Base-by-base conservation (phyloP, 2,113 vertebrate species). In the Cyphomyrus plagiostoma region DNA sequence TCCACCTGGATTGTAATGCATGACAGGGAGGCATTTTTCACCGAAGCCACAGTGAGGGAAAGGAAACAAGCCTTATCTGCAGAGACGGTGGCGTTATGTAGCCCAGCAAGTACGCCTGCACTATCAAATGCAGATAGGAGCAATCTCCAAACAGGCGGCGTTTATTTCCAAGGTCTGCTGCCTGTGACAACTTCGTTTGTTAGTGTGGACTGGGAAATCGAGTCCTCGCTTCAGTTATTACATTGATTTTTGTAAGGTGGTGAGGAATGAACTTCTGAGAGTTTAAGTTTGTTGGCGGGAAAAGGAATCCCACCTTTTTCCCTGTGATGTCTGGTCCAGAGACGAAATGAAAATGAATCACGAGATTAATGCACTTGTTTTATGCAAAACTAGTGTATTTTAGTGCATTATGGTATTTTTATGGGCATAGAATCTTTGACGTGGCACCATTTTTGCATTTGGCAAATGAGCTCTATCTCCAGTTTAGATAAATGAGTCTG, bases 91-190 rank as follows among this genome's bases (percentile, higher is more conserved):
- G 48, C 35, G 8, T 83, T 56, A 35, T 92, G 89, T 92, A 93
- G 91, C 87, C 56, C 39, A 8, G 48, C n/a, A 5, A 83, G 88
- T 91, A 89, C 89, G 56, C 89, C 89, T 90, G 91, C 88, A 56
- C 87, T 85, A 91, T 58, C 50, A 17, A 88, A 49, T 5, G 86
- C 91, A 92, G 93, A 94, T 94, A 93, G 92, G 88, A 88, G 92
- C 91, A 93, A 93, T 95, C 92, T 93, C 91, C 92, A 91, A 93
- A 93, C 70, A 84, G 89, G 90, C 88, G 56, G 82, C 91, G 90
- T 92, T 93, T 91, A 92, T 93, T 92, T 93, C 90, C 62, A n/a
- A 92, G 92, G 93, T 91, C 90, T 13, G 86, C 90, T 74, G 91
- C 89, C 89, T 86, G 86, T 88, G 83, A 90, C 90, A 74, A 90